Percentiles rank a stretch among this genome's conserved stretches.
Evolutionary conservation across 2,888 invertebrate genomes (phyloP).

Genomic region (Ophion ventricosus): DNA sequence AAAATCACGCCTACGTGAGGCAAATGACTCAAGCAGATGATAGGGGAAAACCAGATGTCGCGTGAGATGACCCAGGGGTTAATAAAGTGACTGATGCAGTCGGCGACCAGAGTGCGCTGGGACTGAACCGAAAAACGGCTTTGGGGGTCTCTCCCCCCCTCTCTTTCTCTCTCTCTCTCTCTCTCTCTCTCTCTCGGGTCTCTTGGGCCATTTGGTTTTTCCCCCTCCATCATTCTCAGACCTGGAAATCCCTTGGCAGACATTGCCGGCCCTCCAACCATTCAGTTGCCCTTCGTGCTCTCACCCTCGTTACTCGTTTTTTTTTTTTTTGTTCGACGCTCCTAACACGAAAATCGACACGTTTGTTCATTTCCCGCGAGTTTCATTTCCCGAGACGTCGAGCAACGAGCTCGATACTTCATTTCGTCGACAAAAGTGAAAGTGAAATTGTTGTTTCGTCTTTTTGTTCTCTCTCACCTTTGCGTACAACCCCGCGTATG

Average conservation of each 20-base stretch:
- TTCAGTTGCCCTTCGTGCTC: not conserved
- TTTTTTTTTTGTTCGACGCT: no score
- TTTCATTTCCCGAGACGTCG: no score
- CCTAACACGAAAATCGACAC: no score
- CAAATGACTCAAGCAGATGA: not conserved
- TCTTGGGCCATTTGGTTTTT: conserved; percentile 19
- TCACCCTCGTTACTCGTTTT: not conserved
- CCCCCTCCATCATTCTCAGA: conserved; percentile 22
- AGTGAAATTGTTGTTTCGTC: conserved; percentile 51
- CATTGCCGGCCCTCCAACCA: conserved; percentile 24
- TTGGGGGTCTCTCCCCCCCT: no score
- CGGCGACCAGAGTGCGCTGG: conserved; percentile 23
- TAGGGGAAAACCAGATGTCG: conserved; percentile 34
- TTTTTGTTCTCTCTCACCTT: not conserved
- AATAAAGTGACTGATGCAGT: conserved; percentile 33
- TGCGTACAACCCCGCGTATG: not conserved
- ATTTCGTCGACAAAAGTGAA: no score
- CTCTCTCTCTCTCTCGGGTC: conserved; percentile 8
- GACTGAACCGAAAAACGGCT: not conserved
- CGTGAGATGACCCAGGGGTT: conserved; percentile 31
- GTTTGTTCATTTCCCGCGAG: not conserved
- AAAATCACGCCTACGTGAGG: no score
- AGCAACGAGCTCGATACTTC: no score
- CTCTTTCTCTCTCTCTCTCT: no score
- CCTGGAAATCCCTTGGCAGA: conserved; percentile 44